Evolutionary conservation across 53 echinoderm and acorn worm species (phyloP).

Genomic region (Hippasteria phrygiana): DNA sequence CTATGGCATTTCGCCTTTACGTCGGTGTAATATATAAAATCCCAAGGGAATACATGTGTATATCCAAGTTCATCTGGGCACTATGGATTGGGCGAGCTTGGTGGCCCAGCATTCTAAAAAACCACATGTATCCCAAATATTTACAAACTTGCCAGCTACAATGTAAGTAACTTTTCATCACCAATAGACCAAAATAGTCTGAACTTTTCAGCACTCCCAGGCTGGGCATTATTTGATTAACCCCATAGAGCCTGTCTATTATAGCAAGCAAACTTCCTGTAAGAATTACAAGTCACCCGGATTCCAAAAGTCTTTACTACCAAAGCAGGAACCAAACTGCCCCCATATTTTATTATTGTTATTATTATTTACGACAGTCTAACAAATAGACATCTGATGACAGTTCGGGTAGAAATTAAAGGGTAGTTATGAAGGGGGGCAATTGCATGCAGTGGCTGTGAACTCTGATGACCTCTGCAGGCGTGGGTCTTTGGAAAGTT

Average conservation of each 20-base stretch:
- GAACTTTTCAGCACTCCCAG: conserved; percentile 27
- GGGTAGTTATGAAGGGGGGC: neutral
- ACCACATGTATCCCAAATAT: conserved; percentile 15
- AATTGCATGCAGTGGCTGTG: neutral
- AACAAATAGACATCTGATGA: conserved; percentile 12
- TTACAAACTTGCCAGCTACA: conserved; percentile 27
- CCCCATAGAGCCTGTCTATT: conserved; percentile 9
- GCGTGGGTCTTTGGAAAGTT: too few relatives aligned
- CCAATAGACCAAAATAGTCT: neutral
- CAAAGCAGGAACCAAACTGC: neutral
- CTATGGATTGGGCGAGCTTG: too few relatives aligned
- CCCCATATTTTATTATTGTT: neutral
- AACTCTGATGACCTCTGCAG: neutral
- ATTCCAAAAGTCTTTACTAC: neutral
- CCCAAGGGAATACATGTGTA: too few relatives aligned
- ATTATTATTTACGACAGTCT: neutral
- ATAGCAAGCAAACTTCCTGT: conserved; percentile 16
- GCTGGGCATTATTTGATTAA: conserved; percentile 20
- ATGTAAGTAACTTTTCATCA: conserved; percentile 9
- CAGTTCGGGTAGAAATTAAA: neutral
- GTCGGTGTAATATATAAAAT: too few relatives aligned
- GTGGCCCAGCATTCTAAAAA: too few relatives aligned
- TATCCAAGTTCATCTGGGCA: too few relatives aligned
- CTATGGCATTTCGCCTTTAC: too few relatives aligned
- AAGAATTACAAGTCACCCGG: neutral